Base-by-base conservation (phyloP, 2,113 vertebrate genomes). In the Corythoichthys haematopterus region DNA sequence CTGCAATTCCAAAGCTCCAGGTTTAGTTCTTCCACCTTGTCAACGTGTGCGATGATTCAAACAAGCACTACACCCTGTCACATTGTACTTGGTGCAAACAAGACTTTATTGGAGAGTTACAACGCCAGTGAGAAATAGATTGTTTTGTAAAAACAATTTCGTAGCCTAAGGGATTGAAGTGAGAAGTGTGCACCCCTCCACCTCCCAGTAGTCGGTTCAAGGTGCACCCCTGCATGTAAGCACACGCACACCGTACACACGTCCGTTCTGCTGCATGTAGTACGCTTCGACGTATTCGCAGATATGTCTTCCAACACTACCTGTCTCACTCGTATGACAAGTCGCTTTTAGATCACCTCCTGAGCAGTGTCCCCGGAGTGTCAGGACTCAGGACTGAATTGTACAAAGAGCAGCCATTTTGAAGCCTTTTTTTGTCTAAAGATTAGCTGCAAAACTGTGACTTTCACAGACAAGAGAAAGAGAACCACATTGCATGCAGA, bases 111-210 rank as follows among this genome's bases (percentile, higher is more conserved):
- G 66, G 55, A 69, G 68, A 80, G 64, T 80, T 80, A 86, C 79
- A 87, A 83, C 75, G 53, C 65, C 48, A 77, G 69, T 40, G 67
- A 85, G 77, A 84, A 73, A 74, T 70, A 77, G 72, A 80, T 76
- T 81, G 82, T 86, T 88, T 83, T 68, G 76, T 77, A 75, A 84
- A 86, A 88, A 88, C 85, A 85, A 40, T 53, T 65, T n/a, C 52
- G 78, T 82, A 46, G 80, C 87, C 86, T 81, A 46, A 70, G 84
- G 83, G 83, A 76, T 76, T 66, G 58, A 84, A 79, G 65, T 69
- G 77, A 87, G 66, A 84, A 64, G 75, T 76, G 66, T 74, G 66
- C 52, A 65, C 13, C 68, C 15, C 15, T 52, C 51, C 3, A 6
- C 37, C 59, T 16, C 37, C 9, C 9, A 6, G 50, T 40, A 62